Percentiles rank a stretch among this genome's conserved stretches.
phyloP scores from a whole-genome alignment of 92 coral and sea anemone genomes.

The Blastomussa wellsi region DNA sequence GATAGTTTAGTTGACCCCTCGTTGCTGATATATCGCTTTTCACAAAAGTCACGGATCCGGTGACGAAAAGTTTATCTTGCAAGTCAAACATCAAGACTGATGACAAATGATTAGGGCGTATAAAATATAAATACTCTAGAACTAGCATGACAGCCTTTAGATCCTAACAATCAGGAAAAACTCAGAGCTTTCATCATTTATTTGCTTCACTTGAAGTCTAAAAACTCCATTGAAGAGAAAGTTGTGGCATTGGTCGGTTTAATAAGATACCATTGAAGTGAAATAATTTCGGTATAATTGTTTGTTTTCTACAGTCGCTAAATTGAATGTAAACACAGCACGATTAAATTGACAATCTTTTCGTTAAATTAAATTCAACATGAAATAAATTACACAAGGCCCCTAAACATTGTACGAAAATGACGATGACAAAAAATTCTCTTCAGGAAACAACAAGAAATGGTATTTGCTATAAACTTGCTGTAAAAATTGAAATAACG shows the following conservation, averaged over 20 bases:
- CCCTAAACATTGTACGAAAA: neutral
- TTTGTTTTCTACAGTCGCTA: neutral
- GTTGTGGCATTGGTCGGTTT: too few relatives aligned
- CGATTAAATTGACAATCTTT: conserved; percentile 9
- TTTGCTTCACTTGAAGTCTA: neutral
- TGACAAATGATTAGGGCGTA: neutral
- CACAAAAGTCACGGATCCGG: conserved; percentile 25
- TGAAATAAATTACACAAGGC: neutral
- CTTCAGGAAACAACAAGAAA: neutral
- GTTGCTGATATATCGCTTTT: neutral
- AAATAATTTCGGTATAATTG: neutral
- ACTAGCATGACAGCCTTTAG: neutral
- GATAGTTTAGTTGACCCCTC: neutral
- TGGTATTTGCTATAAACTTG: neutral
- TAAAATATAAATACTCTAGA: neutral
- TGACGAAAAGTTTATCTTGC: conserved; percentile 17
- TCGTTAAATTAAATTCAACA: neutral
- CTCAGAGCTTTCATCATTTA: neutral
- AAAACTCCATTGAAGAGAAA: neutral
- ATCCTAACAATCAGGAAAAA: neutral
- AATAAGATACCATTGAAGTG: neutral
- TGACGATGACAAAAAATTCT: neutral
- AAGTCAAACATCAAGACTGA: conserved; percentile 4
- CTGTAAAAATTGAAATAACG: neutral
- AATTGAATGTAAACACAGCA: neutral